Evolutionary conservation across 2,113 vertebrate genomes (phyloP), one percentile per base, ranked within the genome.

Genomic region (Platycercus adscitus): DNA sequence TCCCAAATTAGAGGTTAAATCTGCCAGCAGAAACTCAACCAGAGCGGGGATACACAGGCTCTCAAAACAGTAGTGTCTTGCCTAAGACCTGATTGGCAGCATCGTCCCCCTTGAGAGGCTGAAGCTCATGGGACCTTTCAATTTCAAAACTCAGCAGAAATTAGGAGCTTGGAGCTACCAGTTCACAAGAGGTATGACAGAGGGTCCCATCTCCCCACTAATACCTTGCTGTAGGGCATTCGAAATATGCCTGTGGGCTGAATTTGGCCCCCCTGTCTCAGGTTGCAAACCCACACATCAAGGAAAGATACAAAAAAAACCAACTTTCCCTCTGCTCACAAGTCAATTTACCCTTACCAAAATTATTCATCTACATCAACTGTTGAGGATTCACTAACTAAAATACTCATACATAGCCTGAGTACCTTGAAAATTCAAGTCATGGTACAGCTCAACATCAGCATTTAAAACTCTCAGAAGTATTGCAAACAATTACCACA

Each of bases 401-500:
- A 12, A 94, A 89, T 23, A 52, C 17, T 15, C 20, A 44, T 17
- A 56, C 29, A 41, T 2, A 77, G n/a, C 29, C 37, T 7, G 20
- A 79, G n/a, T 29, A 52, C 49, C 72, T 63, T 81, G 76, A 91
- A 71, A 91, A 75, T 50, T 81, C 79, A 71, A 92, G 80, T 43
- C 70, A 43, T 25, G 41, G 41, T 78, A 82, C 0, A 1, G 37
- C 68, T 89, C 53, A 90, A 80, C 73, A 71, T 52, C 18, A 92
- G 17, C 37, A 87, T 78, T 84, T 23, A 50, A 70, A 91, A 91
- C 58, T 95, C 91, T 28, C 66, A 68, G 29, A 89, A 93, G 60
- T 49, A 96, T n/a, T 91, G 79, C 88, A 95, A 94, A 91, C 95
- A 93, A 91, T 76, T 66, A 86, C 43, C 92, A 93, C 80, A 82